A percentile compares a stretch with the other conserved stretches of the same genome.
Evolutionary conservation across 2,797 vertebrate genomes (phyloP).

Genomic region (Hippoglossus hippoglossus): DNA sequence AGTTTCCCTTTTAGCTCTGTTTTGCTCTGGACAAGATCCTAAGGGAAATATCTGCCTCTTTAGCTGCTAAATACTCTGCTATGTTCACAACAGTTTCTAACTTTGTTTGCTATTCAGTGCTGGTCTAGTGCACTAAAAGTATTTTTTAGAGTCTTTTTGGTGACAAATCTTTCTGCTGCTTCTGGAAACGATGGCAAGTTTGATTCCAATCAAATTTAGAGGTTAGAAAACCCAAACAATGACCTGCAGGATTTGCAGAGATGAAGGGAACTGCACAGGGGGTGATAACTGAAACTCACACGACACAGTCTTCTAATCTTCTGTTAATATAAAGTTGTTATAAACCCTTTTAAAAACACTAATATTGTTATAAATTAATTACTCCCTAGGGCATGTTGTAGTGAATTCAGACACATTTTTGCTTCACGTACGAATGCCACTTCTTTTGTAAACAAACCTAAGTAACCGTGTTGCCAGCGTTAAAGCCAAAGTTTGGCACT

Average conservation of each 20-base stretch:
- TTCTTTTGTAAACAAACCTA: conserved; percentile 28
- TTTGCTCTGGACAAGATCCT: not conserved
- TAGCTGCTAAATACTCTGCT: not conserved
- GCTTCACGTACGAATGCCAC: not conserved
- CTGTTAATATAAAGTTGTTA: no score
- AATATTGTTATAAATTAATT: no score
- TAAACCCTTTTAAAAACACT: not conserved
- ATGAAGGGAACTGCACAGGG: no score
- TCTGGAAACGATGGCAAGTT: no score
- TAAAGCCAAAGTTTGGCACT: conserved; percentile 25
- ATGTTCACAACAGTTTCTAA: not conserved
- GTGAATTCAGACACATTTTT: not conserved
- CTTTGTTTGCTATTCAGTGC: not conserved
- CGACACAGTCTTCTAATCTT: no score
- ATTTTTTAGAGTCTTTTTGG: no score
- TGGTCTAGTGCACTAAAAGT: not conserved
- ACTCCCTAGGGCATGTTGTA: not conserved
- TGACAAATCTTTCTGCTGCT: no score
- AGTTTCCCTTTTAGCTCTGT: not conserved
- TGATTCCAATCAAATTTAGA: not conserved
- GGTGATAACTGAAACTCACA: no score
- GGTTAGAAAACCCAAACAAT: not conserved
- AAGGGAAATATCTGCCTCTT: not conserved
- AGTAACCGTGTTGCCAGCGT: conserved; percentile 23
- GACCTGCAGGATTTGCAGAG: not conserved